A percentile compares a stretch with the other conserved stretches of the same genome.
phyloP scores from a whole-genome alignment of 2,113 vertebrate genomes.

The mouse (Mus musculus) region GRCm39 chr17:81505501-81506000 shows the following conservation, averaged over 20 bases:
- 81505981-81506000: too few species aligned
- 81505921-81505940: too few species aligned
- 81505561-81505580: neutral
- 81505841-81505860: too few species aligned
- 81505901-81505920: too few species aligned
- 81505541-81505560: neutral
- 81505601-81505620: neutral
- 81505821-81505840: neutral
- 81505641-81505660: neutral
- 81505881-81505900: too few species aligned
- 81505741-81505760: neutral
- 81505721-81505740: neutral
- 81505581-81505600: neutral
- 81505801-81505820: neutral
- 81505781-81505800: neutral
- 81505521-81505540: neutral
- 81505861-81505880: too few species aligned
- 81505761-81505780: neutral
- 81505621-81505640: neutral
- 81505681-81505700: neutral
- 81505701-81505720: neutral
- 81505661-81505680: neutral
- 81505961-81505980: too few species aligned
- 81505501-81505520: neutral
- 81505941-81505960: too few species aligned